Evolutionary conservation across 1,140 invertebrate genomes (phyloP).

Genomic region (Caenorhabditis remanei): DNA sequence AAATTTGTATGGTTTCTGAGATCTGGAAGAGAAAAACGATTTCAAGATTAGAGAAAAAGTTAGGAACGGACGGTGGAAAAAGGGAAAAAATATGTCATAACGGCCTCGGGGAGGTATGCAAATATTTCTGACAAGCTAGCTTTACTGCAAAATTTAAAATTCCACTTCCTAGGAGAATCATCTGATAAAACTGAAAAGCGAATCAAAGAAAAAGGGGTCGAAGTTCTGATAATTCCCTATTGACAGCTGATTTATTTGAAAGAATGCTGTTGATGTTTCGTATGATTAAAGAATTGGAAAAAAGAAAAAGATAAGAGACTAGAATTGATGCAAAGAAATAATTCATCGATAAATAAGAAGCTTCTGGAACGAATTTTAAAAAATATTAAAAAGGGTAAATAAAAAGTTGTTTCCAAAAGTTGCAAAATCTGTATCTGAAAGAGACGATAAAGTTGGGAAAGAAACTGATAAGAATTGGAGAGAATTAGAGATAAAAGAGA

Average conservation of each 20-base stretch:
- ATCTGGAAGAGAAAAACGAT: background rate
- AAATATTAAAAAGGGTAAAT: background rate
- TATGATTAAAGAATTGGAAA: background rate
- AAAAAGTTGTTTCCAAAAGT: slow-evolving; percentile 5
- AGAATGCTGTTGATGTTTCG: slow-evolving; percentile 6
- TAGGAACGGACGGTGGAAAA: no score
- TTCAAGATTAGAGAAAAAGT: no score
- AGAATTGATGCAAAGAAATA: slow-evolving; percentile 8
- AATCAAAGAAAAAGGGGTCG: slow-evolving; percentile 8
- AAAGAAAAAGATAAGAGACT: slow-evolving; percentile 35
- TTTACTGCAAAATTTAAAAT: background rate
- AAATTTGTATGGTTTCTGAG: slow-evolving; percentile 16
- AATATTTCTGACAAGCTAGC: no score
- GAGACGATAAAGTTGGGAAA: slow-evolving; percentile 4
- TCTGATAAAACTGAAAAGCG: background rate
- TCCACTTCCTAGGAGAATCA: background rate
- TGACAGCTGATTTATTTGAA: slow-evolving; percentile 34
- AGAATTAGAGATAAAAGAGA: slow-evolving; percentile 26
- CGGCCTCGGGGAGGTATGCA: no score
- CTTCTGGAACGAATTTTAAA: background rate
- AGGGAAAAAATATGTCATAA: no score
- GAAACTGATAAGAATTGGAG: background rate
- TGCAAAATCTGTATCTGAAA: background rate
- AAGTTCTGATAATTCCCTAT: slow-evolving; percentile 31
- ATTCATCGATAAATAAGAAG: background rate